Evolutionary conservation across 2,113 vertebrate species (phyloP), one percentile per base, ranked within the genome.

Genomic region (Actinemys pallida): DNA sequence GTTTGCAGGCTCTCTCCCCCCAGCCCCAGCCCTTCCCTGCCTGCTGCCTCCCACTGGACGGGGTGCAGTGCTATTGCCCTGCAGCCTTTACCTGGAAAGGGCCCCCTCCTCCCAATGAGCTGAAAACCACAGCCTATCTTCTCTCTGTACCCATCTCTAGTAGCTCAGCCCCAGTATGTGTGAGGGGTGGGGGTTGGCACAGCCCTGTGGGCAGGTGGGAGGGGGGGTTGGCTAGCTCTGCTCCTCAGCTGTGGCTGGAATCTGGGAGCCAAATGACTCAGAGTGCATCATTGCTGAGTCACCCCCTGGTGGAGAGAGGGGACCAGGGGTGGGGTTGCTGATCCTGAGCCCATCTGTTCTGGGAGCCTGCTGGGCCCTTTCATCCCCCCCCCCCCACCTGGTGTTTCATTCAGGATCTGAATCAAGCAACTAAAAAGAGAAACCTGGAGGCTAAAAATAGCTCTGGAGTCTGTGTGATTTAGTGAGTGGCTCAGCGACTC

Each of bases 371-470:
- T 16, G 24, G 42, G 84, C 5, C 22, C 5, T 53, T 17, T 52
- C 97, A 96, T 96, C 96, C 39, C 39, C 95, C 93, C 95, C 59
- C 72, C 54, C 86, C 94, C 90, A 83, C 90, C 76, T 65, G 88
- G 92, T 96, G 93, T 93, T 72, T 87, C 87, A 92, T 88, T 92
- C 87, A n/a, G 86, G 81, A 79, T 88, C 90, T 92, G 90, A 88
- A 88, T 92, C 90, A 83, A 92, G 47, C 35, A 65, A 80, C 90
- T 92, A 92, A 92, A 92, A 88, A 92, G 54, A 88, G 90, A 85
- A 83, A 65, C 69, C 6, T 25, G 2, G 25, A 8, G 47, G 86
- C 90, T 92, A 92, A 92, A 92, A 83, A 88, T 92, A 92, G 81
- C 24, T 24, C 65, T 27, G 10, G 27, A n/a, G 8, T 24, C 75